A percentile compares a stretch with the other conserved stretches of the same genome.
These are phyloP conservation scores for Lycaena phlaeas DNA, from an alignment of 2,888 invertebrate genomes.

Conservation along the genomic window DNA sequence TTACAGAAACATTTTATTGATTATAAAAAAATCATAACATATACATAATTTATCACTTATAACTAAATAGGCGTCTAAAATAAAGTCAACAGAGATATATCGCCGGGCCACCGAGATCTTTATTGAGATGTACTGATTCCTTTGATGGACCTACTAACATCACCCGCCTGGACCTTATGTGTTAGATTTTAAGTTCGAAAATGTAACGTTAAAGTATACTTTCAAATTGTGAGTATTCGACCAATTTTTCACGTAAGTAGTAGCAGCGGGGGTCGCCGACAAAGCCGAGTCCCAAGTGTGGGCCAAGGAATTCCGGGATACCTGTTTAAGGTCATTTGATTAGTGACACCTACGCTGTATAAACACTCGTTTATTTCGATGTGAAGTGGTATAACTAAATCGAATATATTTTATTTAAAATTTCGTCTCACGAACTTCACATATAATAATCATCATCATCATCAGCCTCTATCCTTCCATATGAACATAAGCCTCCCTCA, in stretches of 20 bases:
- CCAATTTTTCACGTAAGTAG: slow-evolving; percentile 57
- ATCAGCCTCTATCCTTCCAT: too few relatives aligned
- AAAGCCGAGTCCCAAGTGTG: slow-evolving; percentile 60
- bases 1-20: too few relatives aligned
- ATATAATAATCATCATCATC: too few relatives aligned
- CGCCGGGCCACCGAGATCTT: slow-evolving; percentile 41
- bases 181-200: not conserved
- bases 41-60: too few relatives aligned
- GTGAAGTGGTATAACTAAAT: too few relatives aligned
- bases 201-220: not conserved
- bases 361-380: slow-evolving; percentile 5
- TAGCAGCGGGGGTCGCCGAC: slow-evolving; percentile 58
- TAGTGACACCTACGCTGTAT: slow-evolving; percentile 19
- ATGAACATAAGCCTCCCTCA: too few relatives aligned
- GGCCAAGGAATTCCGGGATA: slow-evolving; percentile 38
- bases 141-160: slow-evolving; percentile 24
- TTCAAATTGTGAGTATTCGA: slow-evolving; percentile 21
- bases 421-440: too few relatives aligned
- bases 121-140: slow-evolving; percentile 36
- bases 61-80: slow-evolving; percentile 30
- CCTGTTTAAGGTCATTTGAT: slow-evolving; percentile 25
- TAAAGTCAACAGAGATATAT: slow-evolving; percentile 36
- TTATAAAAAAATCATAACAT: too few relatives aligned
- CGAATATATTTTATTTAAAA: too few relatives aligned
- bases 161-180: not conserved